Conservation (phyloP, 2,888 invertebrate genomes). For the Chydorus sphaericus region DNA sequence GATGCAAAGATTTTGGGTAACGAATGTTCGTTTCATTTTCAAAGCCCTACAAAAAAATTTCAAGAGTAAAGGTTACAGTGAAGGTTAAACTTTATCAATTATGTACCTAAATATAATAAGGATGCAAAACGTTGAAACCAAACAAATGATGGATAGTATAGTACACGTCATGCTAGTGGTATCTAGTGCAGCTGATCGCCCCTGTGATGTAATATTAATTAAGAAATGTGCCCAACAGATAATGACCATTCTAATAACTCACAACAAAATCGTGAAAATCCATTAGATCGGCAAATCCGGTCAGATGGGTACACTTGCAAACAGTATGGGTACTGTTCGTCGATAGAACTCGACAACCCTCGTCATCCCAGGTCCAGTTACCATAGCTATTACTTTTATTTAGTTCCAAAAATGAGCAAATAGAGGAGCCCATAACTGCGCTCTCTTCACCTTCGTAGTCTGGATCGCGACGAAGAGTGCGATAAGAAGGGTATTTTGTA, state of each 20-base stretch:
- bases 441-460: conserved; percentile 15
- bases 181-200: conserved; percentile 21
- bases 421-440: conserved; percentile 15
- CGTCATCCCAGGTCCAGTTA: conserved; percentile 20
- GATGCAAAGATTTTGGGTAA: conserved; percentile 38
- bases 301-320: conserved; percentile 29
- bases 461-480: conserved; percentile 13
- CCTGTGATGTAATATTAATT: conserved; percentile 17
- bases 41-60: too few relatives aligned
- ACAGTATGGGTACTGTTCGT: conserved; percentile 27
- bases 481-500: conserved; percentile 3
- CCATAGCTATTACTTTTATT: not conserved
- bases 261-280: conserved; percentile 26
- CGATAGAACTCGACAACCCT: conserved; percentile 22
- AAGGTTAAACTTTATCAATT: not conserved
- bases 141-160: conserved; percentile 17
- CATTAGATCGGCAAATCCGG: conserved; percentile 31
- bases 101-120: conserved; percentile 29
- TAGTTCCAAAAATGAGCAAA: conserved; percentile 1
- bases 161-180: conserved; percentile 21
- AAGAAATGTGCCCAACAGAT: not conserved
- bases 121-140: conserved; percentile 19
- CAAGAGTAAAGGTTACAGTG: too few relatives aligned
- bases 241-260: too few relatives aligned
- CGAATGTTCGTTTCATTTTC: conserved; percentile 32